These are phyloP conservation scores for Tenualosa ilisha DNA, from an alignment of 2,797 vertebrate species.

Conservation along the genomic window DNA sequence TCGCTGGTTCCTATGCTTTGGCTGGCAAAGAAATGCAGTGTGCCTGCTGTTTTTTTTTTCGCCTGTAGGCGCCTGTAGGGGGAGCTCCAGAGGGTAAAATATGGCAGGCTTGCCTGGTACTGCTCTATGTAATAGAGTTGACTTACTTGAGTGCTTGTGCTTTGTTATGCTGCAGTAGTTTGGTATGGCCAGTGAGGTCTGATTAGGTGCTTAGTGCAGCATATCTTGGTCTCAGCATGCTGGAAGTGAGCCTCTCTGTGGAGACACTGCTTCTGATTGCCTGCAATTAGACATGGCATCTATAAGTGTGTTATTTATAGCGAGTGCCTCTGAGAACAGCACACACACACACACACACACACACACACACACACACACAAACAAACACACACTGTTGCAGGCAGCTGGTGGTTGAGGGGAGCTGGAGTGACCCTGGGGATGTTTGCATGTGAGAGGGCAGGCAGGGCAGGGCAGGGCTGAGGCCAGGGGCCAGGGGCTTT, in stretches of 20 bases:
- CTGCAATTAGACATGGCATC: not conserved
- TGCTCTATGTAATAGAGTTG: not conserved
- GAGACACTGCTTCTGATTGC: not conserved
- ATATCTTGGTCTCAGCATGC: not conserved
- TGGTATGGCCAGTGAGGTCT: not conserved
- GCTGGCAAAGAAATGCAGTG: no score
- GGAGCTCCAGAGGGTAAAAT: no score
- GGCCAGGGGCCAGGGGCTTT: conserved; percentile 41
- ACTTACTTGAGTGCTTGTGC: not conserved
- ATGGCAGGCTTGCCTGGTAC: no score
- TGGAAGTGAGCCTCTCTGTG: not conserved
- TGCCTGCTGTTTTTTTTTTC: no score
- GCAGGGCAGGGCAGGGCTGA: not conserved
- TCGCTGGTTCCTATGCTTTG: no score
- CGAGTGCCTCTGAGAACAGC: not conserved
- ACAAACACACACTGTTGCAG: not conserved
- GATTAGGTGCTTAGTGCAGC: not conserved
- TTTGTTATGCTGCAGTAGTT: not conserved
- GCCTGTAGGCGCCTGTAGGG: no score
- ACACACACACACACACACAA: not conserved
- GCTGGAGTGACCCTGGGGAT: not conserved
- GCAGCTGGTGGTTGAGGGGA: not conserved
- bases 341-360: no score
- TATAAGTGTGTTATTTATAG: not conserved
- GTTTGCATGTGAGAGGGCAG: conserved; percentile 38